These are phyloP conservation scores for Hystrix cristata DNA, from an alignment of 2,113 vertebrate species.

Conservation along the genomic window DNA sequence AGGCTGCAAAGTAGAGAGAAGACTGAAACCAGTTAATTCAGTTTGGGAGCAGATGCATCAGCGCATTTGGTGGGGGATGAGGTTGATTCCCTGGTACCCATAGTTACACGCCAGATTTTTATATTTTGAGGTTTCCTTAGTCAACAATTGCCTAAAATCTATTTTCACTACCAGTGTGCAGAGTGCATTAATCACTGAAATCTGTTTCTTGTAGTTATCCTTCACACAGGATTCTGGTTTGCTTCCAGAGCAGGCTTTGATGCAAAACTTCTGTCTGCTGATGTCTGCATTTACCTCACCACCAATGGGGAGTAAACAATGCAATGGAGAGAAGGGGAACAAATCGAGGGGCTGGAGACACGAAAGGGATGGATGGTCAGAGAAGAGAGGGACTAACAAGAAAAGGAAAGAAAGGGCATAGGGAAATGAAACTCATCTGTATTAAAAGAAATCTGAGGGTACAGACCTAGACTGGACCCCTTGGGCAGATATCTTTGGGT, in stretches of 20 bases:
- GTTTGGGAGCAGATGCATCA: constrained; percentile 55
- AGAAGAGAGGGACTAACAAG: neutral
- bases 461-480: neutral
- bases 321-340: neutral
- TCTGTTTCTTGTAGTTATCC: constrained; percentile 55
- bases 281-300: neutral
- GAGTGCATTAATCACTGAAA: constrained; percentile 72
- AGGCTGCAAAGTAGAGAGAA: constrained; percentile 36
- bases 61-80: constrained; percentile 59
- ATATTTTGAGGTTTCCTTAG: constrained; percentile 76
- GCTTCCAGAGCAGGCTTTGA: neutral
- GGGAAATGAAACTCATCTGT: neutral
- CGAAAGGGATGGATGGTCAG: neutral
- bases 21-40: constrained; percentile 50
- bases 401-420: neutral
- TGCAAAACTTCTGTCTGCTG: constrained; percentile 33
- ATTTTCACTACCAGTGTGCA: constrained; percentile 62
- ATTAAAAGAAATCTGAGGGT: neutral
- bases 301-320: neutral
- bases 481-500: neutral
- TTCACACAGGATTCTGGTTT: constrained; percentile 39
- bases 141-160: constrained; percentile 68
- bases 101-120: constrained; percentile 75
- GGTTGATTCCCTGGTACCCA: constrained; percentile 67
- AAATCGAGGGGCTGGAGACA: neutral